A percentile compares a stretch with the other conserved stretches of the same genome.
Conservation (phyloP, 2,113 vertebrate species). For the Aegithalos caudatus region DNA sequence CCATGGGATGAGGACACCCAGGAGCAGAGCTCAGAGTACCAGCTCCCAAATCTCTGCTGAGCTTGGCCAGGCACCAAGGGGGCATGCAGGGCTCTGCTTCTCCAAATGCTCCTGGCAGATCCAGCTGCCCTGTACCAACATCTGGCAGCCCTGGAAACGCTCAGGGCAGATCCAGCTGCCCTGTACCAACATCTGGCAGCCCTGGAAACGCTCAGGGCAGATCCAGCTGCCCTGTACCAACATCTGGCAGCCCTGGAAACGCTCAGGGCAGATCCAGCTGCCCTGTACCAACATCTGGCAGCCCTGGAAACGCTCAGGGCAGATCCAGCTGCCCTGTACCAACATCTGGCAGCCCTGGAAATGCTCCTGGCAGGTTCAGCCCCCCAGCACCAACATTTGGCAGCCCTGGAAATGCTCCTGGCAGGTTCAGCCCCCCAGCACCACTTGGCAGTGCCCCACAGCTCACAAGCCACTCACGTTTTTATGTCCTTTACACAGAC, state of each 20-base stretch:
- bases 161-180: neutral
- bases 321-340: fast-evolving
- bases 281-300: neutral
- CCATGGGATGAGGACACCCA: neutral
- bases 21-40: neutral
- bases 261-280: no score
- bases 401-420: no score
- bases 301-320: fast-evolving
- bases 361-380: no score
- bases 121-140: no score
- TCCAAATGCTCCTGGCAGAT: fast-evolving
- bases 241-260: fast-evolving
- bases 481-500: neutral
- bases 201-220: fast-evolving
- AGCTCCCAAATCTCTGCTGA: neutral
- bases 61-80: neutral
- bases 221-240: fast-evolving
- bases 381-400: no score
- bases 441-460: no score
- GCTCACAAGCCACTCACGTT: neutral
- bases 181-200: neutral
- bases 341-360: fast-evolving
- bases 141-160: neutral
- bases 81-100: neutral
- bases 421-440: neutral